phyloP scores from a whole-genome alignment of 2,113 vertebrate species.

The Crotalus viridis region DNA sequence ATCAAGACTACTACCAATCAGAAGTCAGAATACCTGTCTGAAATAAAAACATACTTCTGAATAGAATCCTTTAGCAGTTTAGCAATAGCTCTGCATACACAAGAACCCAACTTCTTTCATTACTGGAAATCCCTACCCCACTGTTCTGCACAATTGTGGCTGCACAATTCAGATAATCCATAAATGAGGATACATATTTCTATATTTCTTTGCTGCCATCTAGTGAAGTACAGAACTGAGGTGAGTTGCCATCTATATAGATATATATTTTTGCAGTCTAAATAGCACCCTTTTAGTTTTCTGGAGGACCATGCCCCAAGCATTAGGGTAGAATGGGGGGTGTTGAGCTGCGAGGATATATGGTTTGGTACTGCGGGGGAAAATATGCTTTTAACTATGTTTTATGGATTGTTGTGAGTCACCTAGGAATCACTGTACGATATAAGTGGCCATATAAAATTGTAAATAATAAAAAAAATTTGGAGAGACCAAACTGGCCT shows the following conservation, averaged over 20 bases:
- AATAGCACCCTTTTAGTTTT: neutral
- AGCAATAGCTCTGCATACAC: neutral
- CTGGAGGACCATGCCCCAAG: neutral
- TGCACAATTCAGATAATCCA: neutral
- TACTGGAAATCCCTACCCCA: neutral
- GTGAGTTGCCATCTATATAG: neutral
- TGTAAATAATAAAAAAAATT: neutral
- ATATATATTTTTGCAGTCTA: neutral
- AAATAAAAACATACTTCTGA: conserved; percentile 47
- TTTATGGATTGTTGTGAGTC: neutral
- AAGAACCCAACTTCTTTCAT: neutral
- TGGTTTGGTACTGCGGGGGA: rapidly evolving
- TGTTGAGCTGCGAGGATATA: neutral
- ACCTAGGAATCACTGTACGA: neutral
- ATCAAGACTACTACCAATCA: conserved; percentile 48
- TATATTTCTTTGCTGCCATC: neutral
- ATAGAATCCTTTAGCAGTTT: neutral
- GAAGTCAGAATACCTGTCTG: conserved; percentile 18
- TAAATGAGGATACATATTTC: neutral
- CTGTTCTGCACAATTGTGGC: neutral
- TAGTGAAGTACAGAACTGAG: neutral
- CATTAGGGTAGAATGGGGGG: neutral
- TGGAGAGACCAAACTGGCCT: neutral
- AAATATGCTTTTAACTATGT: neutral
- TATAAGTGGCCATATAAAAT: neutral